These are phyloP conservation scores for Hypotaenidia philippensis DNA, from an alignment of 2,797 vertebrate genomes.

Conservation along the genomic window DNA sequence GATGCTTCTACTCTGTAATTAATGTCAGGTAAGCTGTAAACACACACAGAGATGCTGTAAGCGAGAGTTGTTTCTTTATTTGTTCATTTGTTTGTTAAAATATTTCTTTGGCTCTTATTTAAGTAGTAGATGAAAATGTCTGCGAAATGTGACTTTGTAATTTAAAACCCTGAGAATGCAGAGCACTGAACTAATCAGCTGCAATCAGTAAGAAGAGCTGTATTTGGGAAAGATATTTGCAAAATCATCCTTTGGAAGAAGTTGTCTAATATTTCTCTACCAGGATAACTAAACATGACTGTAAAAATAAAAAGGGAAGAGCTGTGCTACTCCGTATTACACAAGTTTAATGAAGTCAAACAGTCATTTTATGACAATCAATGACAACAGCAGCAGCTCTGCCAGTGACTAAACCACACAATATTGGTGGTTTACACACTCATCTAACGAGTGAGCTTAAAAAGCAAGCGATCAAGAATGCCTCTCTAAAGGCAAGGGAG, in stretches of 20 bases:
- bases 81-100: background rate
- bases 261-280: background rate
- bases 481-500: background rate
- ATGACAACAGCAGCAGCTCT: background rate
- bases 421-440: background rate
- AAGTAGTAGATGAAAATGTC: background rate
- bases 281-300: background rate
- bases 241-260: background rate
- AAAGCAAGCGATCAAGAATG: background rate
- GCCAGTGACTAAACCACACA: background rate
- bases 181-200: background rate
- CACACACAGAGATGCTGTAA: background rate
- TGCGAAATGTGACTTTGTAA: background rate
- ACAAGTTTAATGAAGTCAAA: background rate
- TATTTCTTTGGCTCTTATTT: background rate
- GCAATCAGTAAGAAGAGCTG: background rate
- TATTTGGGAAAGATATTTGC: background rate
- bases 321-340: accelerated
- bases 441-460: background rate
- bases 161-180: background rate
- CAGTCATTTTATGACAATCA: background rate
- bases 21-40: background rate
- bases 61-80: background rate
- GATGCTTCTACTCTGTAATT: background rate
- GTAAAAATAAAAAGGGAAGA: background rate